Percentiles rank a stretch among this genome's conserved stretches.
These are phyloP conservation scores for Alouatta palliata DNA, from an alignment of 2,113 vertebrate species.

Conservation along the genomic window DNA sequence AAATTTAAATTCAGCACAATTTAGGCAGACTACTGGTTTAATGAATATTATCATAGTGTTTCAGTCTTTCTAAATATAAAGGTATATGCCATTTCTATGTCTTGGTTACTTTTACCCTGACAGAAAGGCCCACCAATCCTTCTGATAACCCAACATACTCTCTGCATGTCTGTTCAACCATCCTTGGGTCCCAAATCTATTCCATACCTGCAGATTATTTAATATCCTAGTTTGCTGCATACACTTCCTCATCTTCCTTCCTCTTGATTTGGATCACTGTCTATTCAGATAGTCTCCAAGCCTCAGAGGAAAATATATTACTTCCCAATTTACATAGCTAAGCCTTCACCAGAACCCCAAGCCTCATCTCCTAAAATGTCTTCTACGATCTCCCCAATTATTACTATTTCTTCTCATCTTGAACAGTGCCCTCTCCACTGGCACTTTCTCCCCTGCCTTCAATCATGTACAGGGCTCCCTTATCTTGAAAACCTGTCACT, in stretches of 20 bases:
- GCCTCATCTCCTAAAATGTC: background rate
- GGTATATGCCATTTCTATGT: background rate
- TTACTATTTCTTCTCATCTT: background rate
- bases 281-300: background rate
- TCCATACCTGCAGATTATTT: background rate
- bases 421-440: background rate
- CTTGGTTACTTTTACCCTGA: background rate
- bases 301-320: background rate
- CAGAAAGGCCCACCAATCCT: background rate
- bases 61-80: background rate
- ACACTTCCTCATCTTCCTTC: background rate
- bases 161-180: background rate
- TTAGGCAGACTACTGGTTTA: background rate
- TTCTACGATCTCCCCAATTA: background rate
- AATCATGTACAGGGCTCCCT: background rate
- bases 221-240: background rate
- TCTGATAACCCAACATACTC: background rate
- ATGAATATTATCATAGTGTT: background rate
- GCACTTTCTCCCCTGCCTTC: background rate
- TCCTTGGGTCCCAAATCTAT: background rate
- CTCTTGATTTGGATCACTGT: background rate
- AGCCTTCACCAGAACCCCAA: background rate
- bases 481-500: conserved; percentile 32
- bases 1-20: conserved; percentile 50
- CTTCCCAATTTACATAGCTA: background rate